Conservation (phyloP, 1,140 invertebrate species). For the Cotesia vestalis region DNA sequence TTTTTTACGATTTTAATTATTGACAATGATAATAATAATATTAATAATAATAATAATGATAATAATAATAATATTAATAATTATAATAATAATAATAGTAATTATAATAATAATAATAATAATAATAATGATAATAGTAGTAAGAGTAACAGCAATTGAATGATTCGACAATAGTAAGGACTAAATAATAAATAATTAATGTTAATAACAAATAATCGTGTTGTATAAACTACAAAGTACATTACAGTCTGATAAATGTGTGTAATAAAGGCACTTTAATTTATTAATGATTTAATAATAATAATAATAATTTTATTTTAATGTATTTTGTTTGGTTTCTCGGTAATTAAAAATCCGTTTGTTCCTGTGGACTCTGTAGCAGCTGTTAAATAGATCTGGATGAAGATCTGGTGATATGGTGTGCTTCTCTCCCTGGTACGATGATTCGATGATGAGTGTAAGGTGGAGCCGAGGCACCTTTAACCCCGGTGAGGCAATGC, state of each 20-base stretch:
- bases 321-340: constrained; percentile 11
- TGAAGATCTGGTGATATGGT: not conserved
- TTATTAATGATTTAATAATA: constrained; percentile 37
- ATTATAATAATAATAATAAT: too few relatives aligned
- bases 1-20: not conserved
- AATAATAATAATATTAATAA: too few relatives aligned
- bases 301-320: too few relatives aligned
- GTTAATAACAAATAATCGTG: constrained; percentile 55
- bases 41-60: too few relatives aligned
- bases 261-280: constrained; percentile 61
- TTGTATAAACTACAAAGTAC: constrained; percentile 58
- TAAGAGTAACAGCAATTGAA: constrained; percentile 29
- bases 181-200: constrained; percentile 55
- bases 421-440: constrained; percentile 12
- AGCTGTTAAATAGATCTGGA: constrained; percentile 9
- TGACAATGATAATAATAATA: too few relatives aligned
- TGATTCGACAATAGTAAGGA: constrained; percentile 35
- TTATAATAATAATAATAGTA: too few relatives aligned
- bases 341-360: constrained; percentile 6
- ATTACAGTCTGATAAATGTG: constrained; percentile 62
- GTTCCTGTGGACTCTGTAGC: constrained; percentile 17
- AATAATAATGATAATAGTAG: not conserved
- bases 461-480: constrained; percentile 18
- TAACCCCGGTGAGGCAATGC: constrained; percentile 21
- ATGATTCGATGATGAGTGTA: constrained; percentile 15